Conservation (phyloP, 2,113 vertebrate genomes). For the Zosterops borbonicus region DNA sequence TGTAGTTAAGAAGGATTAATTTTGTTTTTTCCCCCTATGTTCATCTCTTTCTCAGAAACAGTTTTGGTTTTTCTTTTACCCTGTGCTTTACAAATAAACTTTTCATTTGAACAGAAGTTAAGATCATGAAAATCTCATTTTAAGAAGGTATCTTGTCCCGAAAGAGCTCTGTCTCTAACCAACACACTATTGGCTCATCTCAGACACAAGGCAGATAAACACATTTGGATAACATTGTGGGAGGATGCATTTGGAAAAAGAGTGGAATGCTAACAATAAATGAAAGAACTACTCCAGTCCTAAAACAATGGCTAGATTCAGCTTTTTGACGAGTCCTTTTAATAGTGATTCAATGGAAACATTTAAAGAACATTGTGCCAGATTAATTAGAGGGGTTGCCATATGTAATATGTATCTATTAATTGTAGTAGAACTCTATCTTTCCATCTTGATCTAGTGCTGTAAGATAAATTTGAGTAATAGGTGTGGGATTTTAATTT, state of each 20-base stretch:
- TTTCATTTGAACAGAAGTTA: background rate
- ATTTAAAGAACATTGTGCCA: background rate
- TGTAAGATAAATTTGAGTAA: background rate
- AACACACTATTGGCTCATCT: background rate
- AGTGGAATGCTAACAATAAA: background rate
- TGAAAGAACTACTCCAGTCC: background rate
- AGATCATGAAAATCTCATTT: background rate
- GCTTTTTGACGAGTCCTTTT: background rate
- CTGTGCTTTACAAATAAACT: background rate
- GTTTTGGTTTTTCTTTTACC: background rate
- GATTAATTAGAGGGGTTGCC: background rate
- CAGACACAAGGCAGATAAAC: background rate
- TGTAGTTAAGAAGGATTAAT: background rate
- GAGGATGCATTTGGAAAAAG: background rate
- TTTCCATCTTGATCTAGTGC: background rate
- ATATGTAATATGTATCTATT: background rate
- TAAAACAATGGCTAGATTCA: background rate
- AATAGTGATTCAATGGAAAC: background rate
- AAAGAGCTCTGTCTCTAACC: background rate
- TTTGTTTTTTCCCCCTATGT: rapidly evolving
- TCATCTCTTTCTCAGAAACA: background rate
- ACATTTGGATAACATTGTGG: background rate
- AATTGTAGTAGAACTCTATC: background rate
- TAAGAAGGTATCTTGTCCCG: background rate
- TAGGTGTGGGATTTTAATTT: background rate